A percentile compares a stretch with the other conserved stretches of the same genome.
These are phyloP conservation scores for Actenoides hombroni DNA, from an alignment of 2,113 vertebrate genomes.

Conservation along the genomic window DNA sequence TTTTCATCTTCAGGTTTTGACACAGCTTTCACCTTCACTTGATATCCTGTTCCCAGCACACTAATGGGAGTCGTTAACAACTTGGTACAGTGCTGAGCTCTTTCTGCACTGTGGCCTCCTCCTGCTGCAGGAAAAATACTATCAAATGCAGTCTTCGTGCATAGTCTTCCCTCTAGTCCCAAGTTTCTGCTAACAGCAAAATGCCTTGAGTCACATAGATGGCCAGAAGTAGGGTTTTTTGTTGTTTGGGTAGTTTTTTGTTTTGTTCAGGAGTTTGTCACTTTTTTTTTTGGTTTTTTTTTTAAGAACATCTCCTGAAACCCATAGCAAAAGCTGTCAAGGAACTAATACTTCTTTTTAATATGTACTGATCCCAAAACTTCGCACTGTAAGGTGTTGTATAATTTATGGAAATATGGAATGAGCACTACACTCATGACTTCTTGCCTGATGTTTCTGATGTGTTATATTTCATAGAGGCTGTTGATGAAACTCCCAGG, in stretches of 20 bases:
- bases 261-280: rapidly evolving
- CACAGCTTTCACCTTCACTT: background rate
- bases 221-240: background rate
- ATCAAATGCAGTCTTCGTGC: background rate
- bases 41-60: background rate
- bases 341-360: background rate
- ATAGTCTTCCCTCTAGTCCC: background rate
- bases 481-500: constrained; percentile 17
- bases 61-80: background rate
- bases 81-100: background rate
- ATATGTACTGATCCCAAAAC: background rate
- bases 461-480: background rate
- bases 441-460: background rate
- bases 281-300: background rate
- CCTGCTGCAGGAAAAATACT: background rate
- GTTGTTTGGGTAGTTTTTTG: background rate
- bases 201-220: background rate
- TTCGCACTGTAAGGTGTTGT: background rate
- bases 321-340: background rate
- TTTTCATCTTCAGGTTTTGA: background rate
- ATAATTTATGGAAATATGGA: background rate
- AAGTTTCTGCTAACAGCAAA: background rate
- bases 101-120: background rate
- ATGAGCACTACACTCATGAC: background rate
- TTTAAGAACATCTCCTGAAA: background rate